Evolutionary conservation across 2,888 invertebrate species (phyloP), one percentile per base, ranked within the genome.

Genomic region (Apantesis nais): DNA sequence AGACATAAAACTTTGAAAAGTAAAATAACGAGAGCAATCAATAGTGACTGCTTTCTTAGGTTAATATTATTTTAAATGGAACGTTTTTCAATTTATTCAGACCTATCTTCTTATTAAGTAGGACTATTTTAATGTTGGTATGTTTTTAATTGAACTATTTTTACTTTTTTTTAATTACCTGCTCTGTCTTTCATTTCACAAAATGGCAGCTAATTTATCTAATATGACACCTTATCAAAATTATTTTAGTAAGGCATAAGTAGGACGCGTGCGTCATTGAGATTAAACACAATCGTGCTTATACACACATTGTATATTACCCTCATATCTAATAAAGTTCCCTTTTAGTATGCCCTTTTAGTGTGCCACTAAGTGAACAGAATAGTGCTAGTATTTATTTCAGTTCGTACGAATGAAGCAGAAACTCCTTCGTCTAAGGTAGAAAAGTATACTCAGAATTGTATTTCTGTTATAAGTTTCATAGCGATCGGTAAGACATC

Each of bases 111-210:
- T 11, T 34, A 67, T 11, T 62, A 62, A 67, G 61, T 62, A 62
- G 48, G 61, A 34, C 61, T 37, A 44, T 48, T 61, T 39, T 7
- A 34, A 44, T 9, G 61, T 31, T 62, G n/a, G 16, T 58, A 37
- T 55, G 37, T 63, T 48, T 68, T 68, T 52, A 62, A 68, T 68
- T 52, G 29, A 25, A 31, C 52, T 34, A 62, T 37, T 62, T 37
- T 19, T 52, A 52, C 48, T 60, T 4, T 31, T 16, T 16, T 19
- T 19, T 12, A 41, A 44, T 64, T 31, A 22, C 39, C 29, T 11
- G 39, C 29, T 29, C 11, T 19, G 11, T 62, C 29, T 29, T 52
- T 37, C 14, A 16, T 29, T 7, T 48, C 52, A 19, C 19, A 52
- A 44, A 48, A 67, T 29, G 37, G 29, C 29, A 7, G 19, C 29